A percentile compares a stretch with the other conserved stretches of the same genome.
Evolutionary conservation across 2,797 vertebrate species (phyloP).

Genomic region (Agapornis canus): DNA sequence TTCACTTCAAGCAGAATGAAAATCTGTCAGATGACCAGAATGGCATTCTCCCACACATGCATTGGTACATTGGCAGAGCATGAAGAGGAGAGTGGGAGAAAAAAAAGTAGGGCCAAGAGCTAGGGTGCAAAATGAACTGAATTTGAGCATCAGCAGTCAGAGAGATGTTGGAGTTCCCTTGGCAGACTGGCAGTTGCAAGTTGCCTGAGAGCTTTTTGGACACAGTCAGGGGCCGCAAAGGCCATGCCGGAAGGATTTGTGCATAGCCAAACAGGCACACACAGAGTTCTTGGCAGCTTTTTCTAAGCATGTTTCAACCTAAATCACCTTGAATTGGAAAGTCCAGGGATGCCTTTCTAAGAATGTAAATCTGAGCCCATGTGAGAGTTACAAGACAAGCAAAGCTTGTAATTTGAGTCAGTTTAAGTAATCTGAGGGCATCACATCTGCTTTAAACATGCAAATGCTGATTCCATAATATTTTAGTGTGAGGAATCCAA

Average conservation of each 20-base stretch:
- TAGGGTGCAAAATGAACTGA: neutral
- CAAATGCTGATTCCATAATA: neutral
- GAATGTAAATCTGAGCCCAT: neutral
- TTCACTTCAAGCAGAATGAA: neutral
- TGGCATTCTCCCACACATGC: neutral
- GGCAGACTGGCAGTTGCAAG: neutral
- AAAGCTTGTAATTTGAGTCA: neutral
- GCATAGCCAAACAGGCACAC: neutral
- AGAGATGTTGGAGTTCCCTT: neutral
- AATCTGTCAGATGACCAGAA: neutral
- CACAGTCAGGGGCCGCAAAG: neutral
- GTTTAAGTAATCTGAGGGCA: neutral
- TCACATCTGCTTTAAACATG: neutral
- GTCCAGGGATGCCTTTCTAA: neutral
- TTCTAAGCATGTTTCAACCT: neutral
- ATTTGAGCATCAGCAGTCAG: neutral
- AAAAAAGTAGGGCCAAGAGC: neutral
- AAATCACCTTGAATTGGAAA: neutral
- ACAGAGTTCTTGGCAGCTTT: neutral
- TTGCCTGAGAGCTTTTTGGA: neutral
- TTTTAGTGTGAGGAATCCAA: neutral
- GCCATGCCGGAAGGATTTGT: rapidly evolving
- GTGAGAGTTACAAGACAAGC: neutral
- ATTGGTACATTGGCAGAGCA: neutral
- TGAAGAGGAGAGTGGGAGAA: neutral